Percentiles rank a stretch among this genome's conserved stretches.
Evolutionary conservation across 1,140 invertebrate species (phyloP).

Genomic region (Brachionus plicatilis): DNA sequence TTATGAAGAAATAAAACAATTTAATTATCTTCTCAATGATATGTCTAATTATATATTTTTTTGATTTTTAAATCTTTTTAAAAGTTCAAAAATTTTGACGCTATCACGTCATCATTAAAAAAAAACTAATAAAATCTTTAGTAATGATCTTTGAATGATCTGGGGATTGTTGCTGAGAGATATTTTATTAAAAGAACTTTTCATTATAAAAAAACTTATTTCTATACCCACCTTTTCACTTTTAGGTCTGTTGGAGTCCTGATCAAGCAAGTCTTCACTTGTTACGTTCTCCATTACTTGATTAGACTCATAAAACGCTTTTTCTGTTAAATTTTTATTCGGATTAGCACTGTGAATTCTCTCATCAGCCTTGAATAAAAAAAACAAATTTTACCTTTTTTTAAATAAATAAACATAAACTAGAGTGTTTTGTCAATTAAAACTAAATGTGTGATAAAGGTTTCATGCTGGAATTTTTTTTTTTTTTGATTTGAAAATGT

Average conservation of each 20-base stretch:
- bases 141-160: too few species aligned
- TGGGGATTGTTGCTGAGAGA: too few species aligned
- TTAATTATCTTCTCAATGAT: too few species aligned
- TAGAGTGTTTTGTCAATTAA: background rate
- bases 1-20: too few species aligned
- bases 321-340: background rate
- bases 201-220: too few species aligned
- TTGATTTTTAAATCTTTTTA: too few species aligned
- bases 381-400: background rate
- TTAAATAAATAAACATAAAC: background rate
- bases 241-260: background rate
- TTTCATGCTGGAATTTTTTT: background rate
- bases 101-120: too few species aligned
- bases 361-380: background rate
- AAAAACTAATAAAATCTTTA: too few species aligned
- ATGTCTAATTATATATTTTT: too few species aligned
- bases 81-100: too few species aligned
- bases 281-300: background rate
- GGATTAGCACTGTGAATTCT: background rate
- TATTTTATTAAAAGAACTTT: background rate
- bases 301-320: background rate
- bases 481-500: background rate
- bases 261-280: background rate
- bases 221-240: background rate
- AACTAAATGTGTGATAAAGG: background rate